Evolutionary conservation across 2,888 invertebrate genomes (phyloP).

Genomic region (Scaptomyza polygonia): DNA sequence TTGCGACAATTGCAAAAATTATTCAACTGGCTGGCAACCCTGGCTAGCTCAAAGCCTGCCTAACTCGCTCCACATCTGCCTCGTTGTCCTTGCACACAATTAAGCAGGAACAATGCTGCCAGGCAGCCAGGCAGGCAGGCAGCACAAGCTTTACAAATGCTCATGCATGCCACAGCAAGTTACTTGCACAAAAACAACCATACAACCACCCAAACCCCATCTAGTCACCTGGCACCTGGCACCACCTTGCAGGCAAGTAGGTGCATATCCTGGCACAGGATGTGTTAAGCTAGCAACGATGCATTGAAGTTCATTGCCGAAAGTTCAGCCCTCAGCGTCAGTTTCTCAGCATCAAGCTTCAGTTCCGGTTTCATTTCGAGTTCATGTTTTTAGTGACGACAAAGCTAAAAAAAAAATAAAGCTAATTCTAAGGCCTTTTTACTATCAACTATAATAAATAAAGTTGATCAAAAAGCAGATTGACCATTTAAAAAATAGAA

Average conservation of each 20-base stretch:
- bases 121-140: slow-evolving; percentile 6
- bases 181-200: background rate
- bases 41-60: slow-evolving; percentile 19
- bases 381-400: background rate
- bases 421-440: background rate
- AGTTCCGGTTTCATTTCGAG: background rate
- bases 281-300: slow-evolving; percentile 59
- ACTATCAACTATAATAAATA: too few relatives aligned
- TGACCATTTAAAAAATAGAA: too few relatives aligned
- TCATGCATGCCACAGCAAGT: slow-evolving; percentile 30
- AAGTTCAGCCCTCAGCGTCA: slow-evolving; percentile 34
- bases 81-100: slow-evolving; percentile 70
- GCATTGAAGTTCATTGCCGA: slow-evolving; percentile 75
- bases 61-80: background rate
- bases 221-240: too few relatives aligned
- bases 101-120: slow-evolving; percentile 76
- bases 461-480: too few relatives aligned
- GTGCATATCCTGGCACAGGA: slow-evolving; percentile 53
- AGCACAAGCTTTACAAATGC: slow-evolving; percentile 54
- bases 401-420: background rate
- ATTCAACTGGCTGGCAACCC: slow-evolving; percentile 62
- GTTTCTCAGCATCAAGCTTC: background rate
- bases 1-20: slow-evolving; percentile 64
- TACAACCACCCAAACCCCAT: background rate
- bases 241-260: slow-evolving; percentile 1